Base-by-base conservation (phyloP, 2,888 invertebrate genomes). In the Lymantria dispar region DNA sequence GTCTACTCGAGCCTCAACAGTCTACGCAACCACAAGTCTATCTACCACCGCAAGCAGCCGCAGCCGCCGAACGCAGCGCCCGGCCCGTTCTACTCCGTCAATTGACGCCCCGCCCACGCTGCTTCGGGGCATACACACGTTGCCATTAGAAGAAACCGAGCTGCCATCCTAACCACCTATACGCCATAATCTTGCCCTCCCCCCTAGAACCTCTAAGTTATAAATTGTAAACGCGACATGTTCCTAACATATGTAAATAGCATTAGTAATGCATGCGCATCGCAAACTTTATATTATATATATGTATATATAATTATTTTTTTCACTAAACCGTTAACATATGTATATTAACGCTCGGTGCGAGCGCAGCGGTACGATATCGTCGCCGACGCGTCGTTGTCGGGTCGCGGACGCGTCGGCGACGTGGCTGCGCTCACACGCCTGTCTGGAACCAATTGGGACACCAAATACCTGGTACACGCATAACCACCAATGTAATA, bases 1-100 rank as follows among this genome's bases (percentile, higher is more conserved):
- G 96, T 96, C 74, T 97, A 97, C 93, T 96, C 96, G 93, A 97
- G 96, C 83, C 93, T 97, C 79, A 97, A 97, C 93, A 96, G 96
- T 85, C 94, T 97, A 79, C 94, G 97, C 87, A 97, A 97, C 93
- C 97, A 97, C 94, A 96, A 96, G 94, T 96, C 96, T 89, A 96
- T 97, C 93, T 97, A 97, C 92, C 97, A 97, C 92, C 94, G 97
- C 92, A 96, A 96, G 93, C 95, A 95, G 90, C 94, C 94, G 83
- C 93, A 92, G 86, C 92, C 93, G 78, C 71, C 91, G 66, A 56
- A 83, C 67, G 56, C 73, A 56, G 77, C 74, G 67, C 83, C 76
- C 70, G 85, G 87, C 56, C 81, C 87, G 70, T 86, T 82, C 86
- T 87, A 76, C 85, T 85, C 88, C 64, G 84, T 88, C 78, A 88